Conservation (phyloP, 2,888 invertebrate species). For the Abrostola tripartita region DNA sequence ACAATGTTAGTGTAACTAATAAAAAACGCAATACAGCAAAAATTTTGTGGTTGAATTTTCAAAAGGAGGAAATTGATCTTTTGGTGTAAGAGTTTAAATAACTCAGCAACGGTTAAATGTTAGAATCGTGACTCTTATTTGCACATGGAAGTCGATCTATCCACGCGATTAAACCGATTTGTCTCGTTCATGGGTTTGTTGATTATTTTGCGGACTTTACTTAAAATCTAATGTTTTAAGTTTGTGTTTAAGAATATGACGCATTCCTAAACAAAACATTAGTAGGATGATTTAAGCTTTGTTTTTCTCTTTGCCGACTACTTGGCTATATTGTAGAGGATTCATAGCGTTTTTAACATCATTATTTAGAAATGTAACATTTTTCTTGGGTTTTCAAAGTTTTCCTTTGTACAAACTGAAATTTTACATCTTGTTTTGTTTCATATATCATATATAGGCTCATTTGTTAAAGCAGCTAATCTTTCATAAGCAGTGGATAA, state of each 20-base stretch:
- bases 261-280: not conserved
- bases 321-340: not conserved
- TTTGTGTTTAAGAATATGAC: not conserved
- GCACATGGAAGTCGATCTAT: not conserved
- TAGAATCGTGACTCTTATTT: constrained; percentile 3
- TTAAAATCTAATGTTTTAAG: too few relatives aligned
- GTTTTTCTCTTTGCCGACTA: constrained; percentile 5
- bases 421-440: too few relatives aligned
- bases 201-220: too few relatives aligned
- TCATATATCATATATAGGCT: not conserved
- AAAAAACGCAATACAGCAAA: too few relatives aligned
- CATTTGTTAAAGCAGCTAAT: not conserved
- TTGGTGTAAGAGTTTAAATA: not conserved
- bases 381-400: too few relatives aligned
- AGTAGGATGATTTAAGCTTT: not conserved
- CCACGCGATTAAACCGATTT: not conserved
- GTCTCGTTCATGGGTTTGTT: not conserved
- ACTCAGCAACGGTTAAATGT: not conserved
- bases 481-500: not conserved
- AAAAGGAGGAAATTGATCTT: not conserved
- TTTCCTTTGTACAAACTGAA: too few relatives aligned
- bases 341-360: not conserved
- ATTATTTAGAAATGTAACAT: not conserved
- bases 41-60: too few relatives aligned
- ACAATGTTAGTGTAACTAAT: too few relatives aligned